These are phyloP conservation scores for Heliopora coerulea DNA, from an alignment of 92 coral and sea anemone genomes.

Conservation along the genomic window DNA sequence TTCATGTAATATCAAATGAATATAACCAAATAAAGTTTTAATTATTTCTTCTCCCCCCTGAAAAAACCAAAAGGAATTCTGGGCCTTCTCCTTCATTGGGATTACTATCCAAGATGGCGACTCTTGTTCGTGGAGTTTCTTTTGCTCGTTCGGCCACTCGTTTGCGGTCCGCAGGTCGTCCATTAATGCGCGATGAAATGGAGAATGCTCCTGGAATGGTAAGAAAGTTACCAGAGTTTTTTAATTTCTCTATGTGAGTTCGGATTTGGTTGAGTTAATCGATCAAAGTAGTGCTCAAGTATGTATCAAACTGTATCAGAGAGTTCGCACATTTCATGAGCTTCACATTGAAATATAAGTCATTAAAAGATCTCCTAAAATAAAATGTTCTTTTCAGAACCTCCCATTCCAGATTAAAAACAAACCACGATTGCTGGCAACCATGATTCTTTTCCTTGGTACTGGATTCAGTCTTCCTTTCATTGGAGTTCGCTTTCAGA, in stretches of 20 bases:
- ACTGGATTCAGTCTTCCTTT: conserved; percentile 80
- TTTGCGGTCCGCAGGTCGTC: conserved; percentile 67
- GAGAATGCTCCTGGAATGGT: conserved; percentile 94
- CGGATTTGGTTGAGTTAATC: too few species aligned
- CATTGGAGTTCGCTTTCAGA: conserved; percentile 96
- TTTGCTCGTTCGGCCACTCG: conserved; percentile 98
- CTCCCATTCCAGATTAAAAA: conserved; percentile 98
- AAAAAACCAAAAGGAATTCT: too few species aligned
- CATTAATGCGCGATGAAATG: conserved; percentile 68
- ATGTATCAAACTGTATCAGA: too few species aligned
- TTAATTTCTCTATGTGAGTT: background rate
- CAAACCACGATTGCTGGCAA: conserved; percentile 83
- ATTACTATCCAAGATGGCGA: conserved; percentile 97
- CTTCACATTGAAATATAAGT: too few species aligned
- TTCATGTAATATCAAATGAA: too few species aligned
- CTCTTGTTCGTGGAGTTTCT: conserved; percentile 67
- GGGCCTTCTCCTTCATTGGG: too few species aligned
- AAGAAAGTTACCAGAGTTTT: conserved; percentile 2
- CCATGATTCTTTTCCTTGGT: conserved; percentile 78
- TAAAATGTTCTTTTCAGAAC: conserved; percentile 49
- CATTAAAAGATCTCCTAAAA: too few species aligned
- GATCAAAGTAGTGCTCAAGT: too few species aligned
- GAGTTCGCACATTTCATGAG: background rate
- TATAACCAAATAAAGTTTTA: too few species aligned
- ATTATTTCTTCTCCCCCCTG: too few species aligned